Percentiles rank a stretch among this genome's conserved stretches.
Evolutionary conservation across 2,888 invertebrate species (phyloP).

Genomic region (Drosophila infuscata): DNA sequence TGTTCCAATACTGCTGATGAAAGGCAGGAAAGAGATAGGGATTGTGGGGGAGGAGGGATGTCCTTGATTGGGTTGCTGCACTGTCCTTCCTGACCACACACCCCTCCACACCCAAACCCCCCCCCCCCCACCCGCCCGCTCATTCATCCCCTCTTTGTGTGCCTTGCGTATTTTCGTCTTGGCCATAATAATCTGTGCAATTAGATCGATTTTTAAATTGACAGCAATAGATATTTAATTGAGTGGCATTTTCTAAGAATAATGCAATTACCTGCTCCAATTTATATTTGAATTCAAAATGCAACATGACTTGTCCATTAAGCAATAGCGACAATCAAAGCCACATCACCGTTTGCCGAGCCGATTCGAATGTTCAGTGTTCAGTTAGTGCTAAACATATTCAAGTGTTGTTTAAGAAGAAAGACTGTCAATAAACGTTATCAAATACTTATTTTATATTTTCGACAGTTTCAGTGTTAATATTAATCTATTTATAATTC

Average conservation of each 20-base stretch:
- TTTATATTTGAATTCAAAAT: neutral
- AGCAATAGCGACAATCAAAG: too few relatives aligned
- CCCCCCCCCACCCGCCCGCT: fast-evolving
- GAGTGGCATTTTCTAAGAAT: conserved; percentile 22
- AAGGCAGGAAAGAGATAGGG: conserved; percentile 4
- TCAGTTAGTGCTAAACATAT: neutral
- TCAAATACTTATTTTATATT: neutral
- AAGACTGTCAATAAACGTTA: neutral
- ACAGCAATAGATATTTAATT: conserved; percentile 37
- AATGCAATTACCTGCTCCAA: conserved; percentile 12
- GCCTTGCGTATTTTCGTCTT: neutral
- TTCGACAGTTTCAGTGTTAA: neutral
- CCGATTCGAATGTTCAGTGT: neutral
- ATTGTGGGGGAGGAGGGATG: neutral
- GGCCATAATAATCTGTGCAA: conserved; percentile 28
- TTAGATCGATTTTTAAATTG: conserved; percentile 73
- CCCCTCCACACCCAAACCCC: fast-evolving
- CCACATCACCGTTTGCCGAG: neutral
- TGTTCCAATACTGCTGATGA: conserved; percentile 30
- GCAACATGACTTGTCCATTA: conserved; percentile 6
- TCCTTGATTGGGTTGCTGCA: neutral
- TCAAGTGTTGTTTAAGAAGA: neutral
- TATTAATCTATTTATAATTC: neutral
- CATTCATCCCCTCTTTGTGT: neutral
- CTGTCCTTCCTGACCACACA: neutral